Evolutionary conservation across 23 tunicate genomes (phyloP).

Genomic region (Styela clava): DNA sequence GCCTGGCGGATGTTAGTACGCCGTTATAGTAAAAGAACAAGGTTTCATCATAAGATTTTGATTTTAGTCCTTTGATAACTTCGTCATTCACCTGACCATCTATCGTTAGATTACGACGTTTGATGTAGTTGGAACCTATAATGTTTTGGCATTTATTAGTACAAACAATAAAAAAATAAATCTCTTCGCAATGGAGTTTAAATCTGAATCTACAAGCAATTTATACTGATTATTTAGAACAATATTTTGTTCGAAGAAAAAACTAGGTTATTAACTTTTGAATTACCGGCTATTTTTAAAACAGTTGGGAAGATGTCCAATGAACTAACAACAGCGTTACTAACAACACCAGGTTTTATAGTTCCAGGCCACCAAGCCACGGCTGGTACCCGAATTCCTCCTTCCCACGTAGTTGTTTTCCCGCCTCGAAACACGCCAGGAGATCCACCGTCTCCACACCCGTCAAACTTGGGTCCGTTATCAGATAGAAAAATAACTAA

Average conservation of each 20-base stretch:
- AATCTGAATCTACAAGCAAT: too few species aligned
- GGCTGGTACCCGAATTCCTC: constrained; percentile 46
- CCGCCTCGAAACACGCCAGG: constrained; percentile 27
- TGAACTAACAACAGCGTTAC: constrained; percentile 24
- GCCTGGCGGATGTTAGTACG: constrained; percentile 2
- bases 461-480: constrained; percentile 13
- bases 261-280: too few species aligned
- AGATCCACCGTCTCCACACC: constrained; percentile 19
- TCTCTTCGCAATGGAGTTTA: too few species aligned
- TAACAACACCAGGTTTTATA: constrained; percentile 16
- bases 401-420: constrained; percentile 39
- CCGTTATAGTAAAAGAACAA: constrained; percentile 21
- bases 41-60: not conserved
- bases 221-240: too few species aligned
- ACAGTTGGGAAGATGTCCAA: constrained; percentile 39
- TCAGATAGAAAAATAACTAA: constrained; percentile 30
- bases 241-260: too few species aligned
- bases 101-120: not conserved
- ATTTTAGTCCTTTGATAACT: not conserved
- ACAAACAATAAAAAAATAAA: too few species aligned
- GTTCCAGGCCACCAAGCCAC: constrained; percentile 37
- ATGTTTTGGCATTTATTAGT: too few species aligned
- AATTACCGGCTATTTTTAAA: not conserved
- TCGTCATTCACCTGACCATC: constrained; percentile 1
- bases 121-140: not conserved